These are phyloP conservation scores for Synanthedon formicaeformis DNA, from an alignment of 2,888 invertebrate genomes.

Conservation along the genomic window DNA sequence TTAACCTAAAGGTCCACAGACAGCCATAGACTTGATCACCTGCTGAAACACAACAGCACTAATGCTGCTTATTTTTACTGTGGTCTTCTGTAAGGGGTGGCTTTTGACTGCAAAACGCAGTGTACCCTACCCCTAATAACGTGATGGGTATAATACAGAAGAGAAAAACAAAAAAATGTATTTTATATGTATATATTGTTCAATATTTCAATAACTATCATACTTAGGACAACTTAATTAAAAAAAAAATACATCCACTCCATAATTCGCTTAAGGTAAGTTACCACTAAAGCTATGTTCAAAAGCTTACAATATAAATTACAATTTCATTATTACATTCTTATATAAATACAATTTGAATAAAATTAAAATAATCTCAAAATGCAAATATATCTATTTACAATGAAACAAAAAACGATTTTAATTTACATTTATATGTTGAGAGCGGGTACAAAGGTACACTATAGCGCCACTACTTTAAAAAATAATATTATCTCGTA, in stretches of 20 bases:
- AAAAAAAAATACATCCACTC: constrained; percentile 65
- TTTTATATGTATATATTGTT: constrained; percentile 70
- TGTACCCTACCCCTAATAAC: too few species aligned
- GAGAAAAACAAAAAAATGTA: constrained; percentile 35
- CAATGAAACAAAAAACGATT: too few species aligned
- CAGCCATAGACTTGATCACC: too few species aligned
- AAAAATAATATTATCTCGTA: too few species aligned
- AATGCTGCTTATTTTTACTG: too few species aligned
- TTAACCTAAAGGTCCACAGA: too few species aligned
- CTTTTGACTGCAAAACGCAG: too few species aligned
- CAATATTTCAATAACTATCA: constrained; percentile 67
- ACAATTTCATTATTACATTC: constrained; percentile 54
- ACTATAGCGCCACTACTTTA: too few species aligned
- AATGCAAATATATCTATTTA: not conserved
- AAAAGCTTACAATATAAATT: constrained; percentile 62
- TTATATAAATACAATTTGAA: constrained; percentile 21
- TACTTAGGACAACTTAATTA: constrained; percentile 57
- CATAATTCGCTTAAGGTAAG: constrained; percentile 41
- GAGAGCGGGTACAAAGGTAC: too few species aligned
- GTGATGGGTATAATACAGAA: constrained; percentile 9
- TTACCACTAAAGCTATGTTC: constrained; percentile 45
- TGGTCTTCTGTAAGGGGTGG: too few species aligned
- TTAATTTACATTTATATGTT: too few species aligned
- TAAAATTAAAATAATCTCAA: constrained; percentile 42
- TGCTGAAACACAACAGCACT: too few species aligned